These are phyloP conservation scores for Acrocera orbiculus DNA, from an alignment of 2,888 invertebrate genomes.

Conservation along the genomic window DNA sequence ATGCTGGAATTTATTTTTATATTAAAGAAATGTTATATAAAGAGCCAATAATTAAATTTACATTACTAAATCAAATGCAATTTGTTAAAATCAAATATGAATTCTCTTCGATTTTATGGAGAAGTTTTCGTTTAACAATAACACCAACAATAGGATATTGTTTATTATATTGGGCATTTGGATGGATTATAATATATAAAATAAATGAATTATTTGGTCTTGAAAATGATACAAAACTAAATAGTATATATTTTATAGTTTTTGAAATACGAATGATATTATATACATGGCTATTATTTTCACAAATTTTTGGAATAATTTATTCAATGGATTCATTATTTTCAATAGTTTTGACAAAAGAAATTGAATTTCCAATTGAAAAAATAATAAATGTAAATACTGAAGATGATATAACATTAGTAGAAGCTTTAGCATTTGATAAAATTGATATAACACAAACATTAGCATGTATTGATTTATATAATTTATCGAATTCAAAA, in stretches of 20 bases:
- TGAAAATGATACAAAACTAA: slow-evolving; percentile 18
- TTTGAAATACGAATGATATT: slow-evolving; percentile 33
- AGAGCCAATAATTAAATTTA: slow-evolving; percentile 39
- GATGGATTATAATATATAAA: slow-evolving; percentile 35
- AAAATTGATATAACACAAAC: slow-evolving; percentile 50
- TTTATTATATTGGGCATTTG: slow-evolving; percentile 42
- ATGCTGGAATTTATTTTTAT: slow-evolving; percentile 42
- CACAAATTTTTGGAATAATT: slow-evolving; percentile 50
- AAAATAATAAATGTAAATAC: slow-evolving; percentile 19
- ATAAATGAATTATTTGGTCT: slow-evolving; percentile 38
- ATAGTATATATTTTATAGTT: slow-evolving; percentile 24
- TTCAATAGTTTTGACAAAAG: slow-evolving; percentile 51
- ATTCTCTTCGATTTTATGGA: slow-evolving; percentile 37
- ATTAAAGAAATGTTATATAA: slow-evolving; percentile 16
- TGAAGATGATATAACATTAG: slow-evolving; percentile 34
- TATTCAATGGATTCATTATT: slow-evolving; percentile 53
- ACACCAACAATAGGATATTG: slow-evolving; percentile 45
- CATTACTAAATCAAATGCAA: slow-evolving; percentile 52
- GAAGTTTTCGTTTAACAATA: slow-evolving; percentile 40
- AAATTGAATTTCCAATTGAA: slow-evolving; percentile 45
- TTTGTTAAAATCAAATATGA: slow-evolving; percentile 46
- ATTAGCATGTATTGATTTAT: slow-evolving; percentile 58
- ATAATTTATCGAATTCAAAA: slow-evolving; percentile 38
- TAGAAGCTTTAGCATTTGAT: slow-evolving; percentile 37
- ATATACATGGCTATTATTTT: slow-evolving; percentile 50